Conservation (phyloP, 2,113 vertebrate genomes). For the Porphyrio hochstetteri region DNA sequence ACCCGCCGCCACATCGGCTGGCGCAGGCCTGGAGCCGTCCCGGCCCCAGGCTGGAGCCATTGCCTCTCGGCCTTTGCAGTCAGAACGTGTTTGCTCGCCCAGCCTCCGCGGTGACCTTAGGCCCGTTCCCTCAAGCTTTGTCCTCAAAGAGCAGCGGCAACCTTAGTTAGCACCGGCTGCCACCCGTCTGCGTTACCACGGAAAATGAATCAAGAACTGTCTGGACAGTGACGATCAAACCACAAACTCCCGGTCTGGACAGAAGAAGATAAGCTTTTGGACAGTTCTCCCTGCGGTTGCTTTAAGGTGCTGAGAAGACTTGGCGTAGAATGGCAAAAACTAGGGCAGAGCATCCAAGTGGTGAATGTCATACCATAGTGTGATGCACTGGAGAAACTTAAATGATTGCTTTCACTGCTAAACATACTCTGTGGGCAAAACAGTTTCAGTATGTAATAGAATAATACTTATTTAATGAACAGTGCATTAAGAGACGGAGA, state of each 20-base stretch:
- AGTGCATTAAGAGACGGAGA: neutral
- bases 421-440: neutral
- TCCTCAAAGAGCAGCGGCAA: fast-evolving
- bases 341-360: fast-evolving
- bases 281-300: no score
- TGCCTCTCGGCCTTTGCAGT: neutral
- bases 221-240: no score
- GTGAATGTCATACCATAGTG: fast-evolving
- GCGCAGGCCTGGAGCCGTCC: neutral
- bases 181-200: fast-evolving
- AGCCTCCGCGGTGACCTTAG: fast-evolving
- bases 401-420: fast-evolving
- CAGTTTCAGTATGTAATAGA: neutral
- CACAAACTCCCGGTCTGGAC: fast-evolving
- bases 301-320: fast-evolving
- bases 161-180: no score
- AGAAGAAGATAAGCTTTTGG: neutral
- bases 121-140: neutral
- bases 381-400: neutral
- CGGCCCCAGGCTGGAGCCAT: neutral
- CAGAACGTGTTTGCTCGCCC: neutral
- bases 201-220: neutral
- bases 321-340: neutral
- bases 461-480: neutral
- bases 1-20: fast-evolving